These are phyloP conservation scores for Rhyzopertha dominica DNA, from an alignment of 1,140 invertebrate genomes.

Conservation along the genomic window DNA sequence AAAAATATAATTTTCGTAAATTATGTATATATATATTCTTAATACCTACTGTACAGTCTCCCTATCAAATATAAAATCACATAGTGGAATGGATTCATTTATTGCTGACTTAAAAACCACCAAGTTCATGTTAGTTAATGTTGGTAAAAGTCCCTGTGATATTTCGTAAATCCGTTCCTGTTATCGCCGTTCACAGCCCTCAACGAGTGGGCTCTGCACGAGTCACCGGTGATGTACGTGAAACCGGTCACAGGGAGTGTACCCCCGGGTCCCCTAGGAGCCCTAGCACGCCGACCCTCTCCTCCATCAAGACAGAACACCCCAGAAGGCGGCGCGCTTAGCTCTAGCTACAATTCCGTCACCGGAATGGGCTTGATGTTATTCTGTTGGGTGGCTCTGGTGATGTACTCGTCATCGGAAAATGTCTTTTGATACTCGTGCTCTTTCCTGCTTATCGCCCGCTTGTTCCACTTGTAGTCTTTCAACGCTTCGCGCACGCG, in stretches of 20 bases:
- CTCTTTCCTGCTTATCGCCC: conserved; percentile 70
- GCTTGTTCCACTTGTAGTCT: conserved; percentile 76
- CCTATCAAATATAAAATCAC: conserved; percentile 39
- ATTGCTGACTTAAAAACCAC: conserved; percentile 34
- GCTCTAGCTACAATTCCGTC: conserved; percentile 91
- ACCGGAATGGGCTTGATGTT: conserved; percentile 72
- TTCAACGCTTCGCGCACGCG: conserved; percentile 73
- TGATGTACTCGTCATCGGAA: conserved; percentile 77
- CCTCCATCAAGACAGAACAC: conserved; percentile 60
- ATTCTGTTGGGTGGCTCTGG: conserved; percentile 57
- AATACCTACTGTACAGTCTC: conserved; percentile 40
- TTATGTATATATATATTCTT: conserved; percentile 33
- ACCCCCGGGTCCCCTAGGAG: conserved; percentile 52
- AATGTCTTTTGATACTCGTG: conserved; percentile 85
- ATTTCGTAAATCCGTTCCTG: conserved; percentile 39
- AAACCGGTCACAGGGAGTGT: conserved; percentile 67
- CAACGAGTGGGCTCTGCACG: conserved; percentile 45
- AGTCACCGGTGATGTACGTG: conserved; percentile 67
- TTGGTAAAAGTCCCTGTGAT: conserved; percentile 33
- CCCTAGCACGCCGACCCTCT: conserved; percentile 50
- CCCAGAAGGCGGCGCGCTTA: conserved; percentile 69
- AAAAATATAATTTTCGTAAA: too few relatives aligned
- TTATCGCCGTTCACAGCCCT: conserved; percentile 32
- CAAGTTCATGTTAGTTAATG: conserved; percentile 33
- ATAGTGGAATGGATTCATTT: conserved; percentile 44